Conservation (phyloP, 1,140 invertebrate species). For the Mesaphorura yosii region DNA sequence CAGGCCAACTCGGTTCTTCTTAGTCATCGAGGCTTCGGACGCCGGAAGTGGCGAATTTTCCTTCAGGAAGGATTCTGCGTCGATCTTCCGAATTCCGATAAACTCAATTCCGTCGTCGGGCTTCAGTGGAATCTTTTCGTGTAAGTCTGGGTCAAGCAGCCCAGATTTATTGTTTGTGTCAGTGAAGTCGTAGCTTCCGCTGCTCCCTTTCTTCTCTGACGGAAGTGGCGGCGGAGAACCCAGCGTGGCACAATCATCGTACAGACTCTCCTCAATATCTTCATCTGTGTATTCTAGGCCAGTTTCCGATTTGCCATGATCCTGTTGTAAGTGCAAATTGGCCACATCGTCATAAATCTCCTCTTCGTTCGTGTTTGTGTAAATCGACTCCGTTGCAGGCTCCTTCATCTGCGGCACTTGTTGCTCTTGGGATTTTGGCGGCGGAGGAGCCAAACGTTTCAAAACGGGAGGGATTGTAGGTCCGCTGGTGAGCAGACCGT, state of each 20-base stretch:
- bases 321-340: not conserved
- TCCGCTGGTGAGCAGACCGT: constrained; percentile 8
- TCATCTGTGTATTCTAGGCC: constrained; percentile 6
- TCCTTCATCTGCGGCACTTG: not conserved
- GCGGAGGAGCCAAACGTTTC: constrained; percentile 17
- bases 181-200: constrained; percentile 27
- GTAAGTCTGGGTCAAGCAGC: constrained; percentile 2
- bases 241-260: constrained; percentile 27
- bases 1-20: constrained; percentile 21
- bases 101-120: constrained; percentile 29
- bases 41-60: constrained; percentile 10
- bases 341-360: constrained; percentile 18
- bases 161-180: constrained; percentile 2
- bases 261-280: constrained; percentile 25
- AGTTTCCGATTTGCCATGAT: not conserved
- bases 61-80: constrained; percentile 26
- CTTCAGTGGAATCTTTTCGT: constrained; percentile 10
- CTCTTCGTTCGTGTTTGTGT: not conserved
- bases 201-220: constrained; percentile 6
- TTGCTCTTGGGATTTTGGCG: constrained; percentile 3
- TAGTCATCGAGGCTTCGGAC: constrained; percentile 8
- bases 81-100: constrained; percentile 29
- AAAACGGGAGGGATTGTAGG: constrained; percentile 3
- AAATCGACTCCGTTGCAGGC: not conserved
- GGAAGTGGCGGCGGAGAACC: not conserved